phyloP scores from a whole-genome alignment of 2,113 vertebrate species.

The Phaethon lepturus region DNA sequence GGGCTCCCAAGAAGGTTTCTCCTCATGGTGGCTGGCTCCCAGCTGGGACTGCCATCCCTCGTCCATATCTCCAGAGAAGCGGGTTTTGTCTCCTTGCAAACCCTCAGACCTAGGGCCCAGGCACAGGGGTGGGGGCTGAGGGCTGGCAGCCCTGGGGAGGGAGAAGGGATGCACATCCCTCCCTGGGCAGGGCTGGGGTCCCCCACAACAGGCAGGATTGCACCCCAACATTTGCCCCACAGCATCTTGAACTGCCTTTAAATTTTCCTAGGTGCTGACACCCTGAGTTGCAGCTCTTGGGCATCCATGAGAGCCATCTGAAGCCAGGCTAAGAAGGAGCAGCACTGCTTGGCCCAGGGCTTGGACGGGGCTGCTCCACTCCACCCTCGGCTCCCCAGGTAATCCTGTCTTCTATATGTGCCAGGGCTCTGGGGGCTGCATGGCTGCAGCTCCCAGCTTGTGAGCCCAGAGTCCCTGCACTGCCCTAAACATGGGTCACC shows the following conservation, averaged over 20 bases:
- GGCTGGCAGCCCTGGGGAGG: not conserved
- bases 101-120: not conserved
- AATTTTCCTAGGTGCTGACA: not conserved
- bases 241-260: not conserved
- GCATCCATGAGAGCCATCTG: not conserved
- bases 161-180: not conserved
- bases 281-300: not conserved
- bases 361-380: not conserved
- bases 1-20: not conserved
- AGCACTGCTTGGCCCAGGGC: not conserved
- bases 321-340: not conserved
- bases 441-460: fast-evolving
- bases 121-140: not conserved
- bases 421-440: not conserved
- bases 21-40: not conserved
- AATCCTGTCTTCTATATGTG: fast-evolving
- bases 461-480: not conserved
- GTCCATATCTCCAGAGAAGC: not conserved
- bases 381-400: not conserved
- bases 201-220: not conserved
- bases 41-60: not conserved
- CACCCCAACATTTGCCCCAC: not conserved
- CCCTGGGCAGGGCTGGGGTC: not conserved
- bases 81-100: not conserved
- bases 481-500: fast-evolving